Conservation (phyloP, 2,113 vertebrate genomes). For the Hucho hucho region DNA sequence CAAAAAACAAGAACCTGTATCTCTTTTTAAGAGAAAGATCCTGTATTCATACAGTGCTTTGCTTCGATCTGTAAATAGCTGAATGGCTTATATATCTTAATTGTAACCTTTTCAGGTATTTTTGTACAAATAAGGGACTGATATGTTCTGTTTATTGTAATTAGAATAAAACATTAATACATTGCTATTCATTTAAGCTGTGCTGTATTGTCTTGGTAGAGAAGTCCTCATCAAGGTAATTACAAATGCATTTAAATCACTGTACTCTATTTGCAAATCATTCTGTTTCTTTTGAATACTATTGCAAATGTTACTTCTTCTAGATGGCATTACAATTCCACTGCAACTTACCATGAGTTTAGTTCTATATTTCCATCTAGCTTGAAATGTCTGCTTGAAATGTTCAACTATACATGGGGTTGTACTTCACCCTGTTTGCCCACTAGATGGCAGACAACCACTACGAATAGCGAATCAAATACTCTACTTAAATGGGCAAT, state of each 20-base stretch:
- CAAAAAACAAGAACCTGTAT: slow-evolving; percentile 70
- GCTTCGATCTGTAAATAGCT: slow-evolving; percentile 91
- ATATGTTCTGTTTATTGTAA: slow-evolving; percentile 96
- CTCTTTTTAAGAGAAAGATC: slow-evolving; percentile 77
- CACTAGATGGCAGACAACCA: slow-evolving; percentile 34
- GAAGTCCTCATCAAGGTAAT: neutral
- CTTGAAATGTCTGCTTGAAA: neutral
- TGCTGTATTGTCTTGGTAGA: slow-evolving; percentile 52
- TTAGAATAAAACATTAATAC: slow-evolving; percentile 97
- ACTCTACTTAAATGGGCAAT: neutral
- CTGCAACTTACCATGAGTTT: neutral
- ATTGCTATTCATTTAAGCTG: slow-evolving; percentile 79
- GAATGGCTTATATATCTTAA: slow-evolving; percentile 88
- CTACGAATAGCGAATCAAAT: neutral
- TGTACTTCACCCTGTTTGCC: neutral
- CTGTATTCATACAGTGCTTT: slow-evolving; percentile 84
- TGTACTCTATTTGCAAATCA: neutral
- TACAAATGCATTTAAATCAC: too few species aligned
- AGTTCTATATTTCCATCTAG: too few species aligned
- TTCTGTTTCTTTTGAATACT: neutral
- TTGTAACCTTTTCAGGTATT: slow-evolving; percentile 98
- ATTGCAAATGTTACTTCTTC: neutral
- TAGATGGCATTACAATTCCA: neutral
- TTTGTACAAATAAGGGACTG: slow-evolving; percentile 98
- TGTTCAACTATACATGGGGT: neutral